Base-by-base conservation (phyloP, 2,113 vertebrate genomes). In the Hippocampus barbouri region DNA sequence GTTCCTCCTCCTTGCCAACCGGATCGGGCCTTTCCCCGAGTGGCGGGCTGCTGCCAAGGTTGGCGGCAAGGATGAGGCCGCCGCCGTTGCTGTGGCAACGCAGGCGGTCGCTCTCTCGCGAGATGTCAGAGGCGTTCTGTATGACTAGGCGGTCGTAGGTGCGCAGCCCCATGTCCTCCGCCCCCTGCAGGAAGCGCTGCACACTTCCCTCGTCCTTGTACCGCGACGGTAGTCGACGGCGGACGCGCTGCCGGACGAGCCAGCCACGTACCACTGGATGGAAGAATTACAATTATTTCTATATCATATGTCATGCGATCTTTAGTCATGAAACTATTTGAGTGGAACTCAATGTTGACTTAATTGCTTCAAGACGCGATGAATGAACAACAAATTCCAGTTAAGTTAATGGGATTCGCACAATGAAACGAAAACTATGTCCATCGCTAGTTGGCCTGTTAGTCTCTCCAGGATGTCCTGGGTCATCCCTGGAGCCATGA, bases 51-150 rank as follows among this genome's bases (percentile, higher is more conserved):
- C 77, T 91, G 83, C 89, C 77, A 66, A 79, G 60, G 16, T 8
- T 6, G 25, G 21, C 11, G 63, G 71, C 51, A 7, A n/a, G 7
- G 64, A 30, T 83, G 57, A 81, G 56, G 40, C 79, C 61, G 66
- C 79, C 61, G 66, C 72, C 41, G 76, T 70, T 89, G 78, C 89
- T 85, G 76, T 96, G 92, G 16, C 90, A 91, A 51, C 94, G 92
- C 69, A 94, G 88, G 21, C 94, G 92, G 85, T 98, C 95, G 0
- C 93, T 96, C 72, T 98, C 95, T 11, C 94, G 89, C 14, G 96
- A 93, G 0, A 98, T 97, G 88, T 99, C 96, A 0, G 94, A 92
- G 4, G 96, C 96, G 5, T 98, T 99, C 81, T 98, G 97, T 72
- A 97, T 94, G 78, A 98, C 96, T 88, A 98, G 80, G 73, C 93